Evolutionary conservation across 2,113 vertebrate genomes (phyloP).

Genomic region (human): DNA sequence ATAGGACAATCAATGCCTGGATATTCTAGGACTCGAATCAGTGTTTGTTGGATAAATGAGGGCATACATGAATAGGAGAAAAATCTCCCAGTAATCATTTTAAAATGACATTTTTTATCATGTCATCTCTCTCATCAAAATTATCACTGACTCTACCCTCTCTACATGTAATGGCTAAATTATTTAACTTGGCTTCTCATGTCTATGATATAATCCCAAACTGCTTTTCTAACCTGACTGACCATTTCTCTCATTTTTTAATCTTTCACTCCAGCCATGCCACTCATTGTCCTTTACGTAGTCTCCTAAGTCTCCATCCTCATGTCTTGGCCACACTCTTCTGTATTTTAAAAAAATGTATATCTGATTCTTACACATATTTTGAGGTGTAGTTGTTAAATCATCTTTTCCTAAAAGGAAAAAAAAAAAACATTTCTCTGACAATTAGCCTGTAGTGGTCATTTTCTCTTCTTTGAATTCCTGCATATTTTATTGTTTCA

Average conservation of each 20-base stretch:
- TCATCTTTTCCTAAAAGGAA: not conserved
- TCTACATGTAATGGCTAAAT: not conserved
- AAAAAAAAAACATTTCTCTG: not conserved
- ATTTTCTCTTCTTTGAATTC: not conserved
- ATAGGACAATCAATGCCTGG: not conserved
- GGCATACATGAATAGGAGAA: not conserved
- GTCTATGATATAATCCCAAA: not conserved
- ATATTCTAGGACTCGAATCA: not conserved
- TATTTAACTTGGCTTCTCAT: not conserved
- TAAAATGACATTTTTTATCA: not conserved
- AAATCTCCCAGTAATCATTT: not conserved
- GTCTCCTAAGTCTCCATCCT: not conserved
- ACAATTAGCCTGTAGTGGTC: not conserved
- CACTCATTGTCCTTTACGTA: not conserved
- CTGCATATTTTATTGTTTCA: not conserved
- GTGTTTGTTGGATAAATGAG: not conserved
- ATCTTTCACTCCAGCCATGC: not conserved
- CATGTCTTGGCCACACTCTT: not conserved
- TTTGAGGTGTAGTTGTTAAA: not conserved
- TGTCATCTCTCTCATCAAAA: not conserved
- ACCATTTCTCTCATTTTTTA: not conserved
- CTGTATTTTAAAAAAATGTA: not conserved
- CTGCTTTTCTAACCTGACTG: not conserved
- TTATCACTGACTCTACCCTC: not conserved
- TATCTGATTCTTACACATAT: not conserved